Conservation (phyloP, 2,888 invertebrate genomes). For the Aporophyla lueneburgensis region DNA sequence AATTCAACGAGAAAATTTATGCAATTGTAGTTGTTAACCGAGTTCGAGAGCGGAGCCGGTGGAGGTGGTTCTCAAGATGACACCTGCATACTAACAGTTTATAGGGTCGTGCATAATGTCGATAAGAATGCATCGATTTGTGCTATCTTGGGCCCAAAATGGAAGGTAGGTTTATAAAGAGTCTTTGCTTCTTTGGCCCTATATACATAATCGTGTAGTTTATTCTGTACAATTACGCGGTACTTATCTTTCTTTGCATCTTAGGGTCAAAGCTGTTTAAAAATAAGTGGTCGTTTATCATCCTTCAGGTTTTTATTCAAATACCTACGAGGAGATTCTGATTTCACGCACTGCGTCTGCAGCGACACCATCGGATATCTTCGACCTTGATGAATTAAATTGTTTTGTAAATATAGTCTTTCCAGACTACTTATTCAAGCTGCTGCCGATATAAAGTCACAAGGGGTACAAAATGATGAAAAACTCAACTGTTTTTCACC, state of each 20-base stretch:
- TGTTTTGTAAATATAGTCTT: not conserved
- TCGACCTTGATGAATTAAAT: constrained; percentile 7
- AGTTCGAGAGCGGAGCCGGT: constrained; percentile 56
- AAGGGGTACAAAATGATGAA: constrained; percentile 24
- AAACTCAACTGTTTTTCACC: constrained; percentile 45
- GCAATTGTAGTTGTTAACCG: constrained; percentile 68
- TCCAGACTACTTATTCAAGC: constrained; percentile 17
- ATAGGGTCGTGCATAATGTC: constrained; percentile 36
- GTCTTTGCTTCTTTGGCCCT: not conserved
- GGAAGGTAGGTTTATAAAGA: constrained; percentile 13
- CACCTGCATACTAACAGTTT: constrained; percentile 55
- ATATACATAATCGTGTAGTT: not conserved
- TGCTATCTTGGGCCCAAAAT: constrained; percentile 18
- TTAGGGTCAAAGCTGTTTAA: not conserved
- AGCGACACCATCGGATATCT: not conserved
- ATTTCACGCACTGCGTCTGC: not conserved
- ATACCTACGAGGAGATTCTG: not conserved
- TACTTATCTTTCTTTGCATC: not conserved
- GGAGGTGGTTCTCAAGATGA: constrained; percentile 51
- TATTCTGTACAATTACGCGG: not conserved
- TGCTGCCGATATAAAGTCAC: not conserved
- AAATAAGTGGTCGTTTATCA: not conserved
- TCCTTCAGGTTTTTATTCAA: constrained; percentile 4
- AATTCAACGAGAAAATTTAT: constrained; percentile 71
- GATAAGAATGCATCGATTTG: constrained; percentile 38